Evolutionary conservation across 2,888 invertebrate genomes (phyloP), one percentile per base, ranked within the genome.

Genomic region (Melinopterus prodromus): DNA sequence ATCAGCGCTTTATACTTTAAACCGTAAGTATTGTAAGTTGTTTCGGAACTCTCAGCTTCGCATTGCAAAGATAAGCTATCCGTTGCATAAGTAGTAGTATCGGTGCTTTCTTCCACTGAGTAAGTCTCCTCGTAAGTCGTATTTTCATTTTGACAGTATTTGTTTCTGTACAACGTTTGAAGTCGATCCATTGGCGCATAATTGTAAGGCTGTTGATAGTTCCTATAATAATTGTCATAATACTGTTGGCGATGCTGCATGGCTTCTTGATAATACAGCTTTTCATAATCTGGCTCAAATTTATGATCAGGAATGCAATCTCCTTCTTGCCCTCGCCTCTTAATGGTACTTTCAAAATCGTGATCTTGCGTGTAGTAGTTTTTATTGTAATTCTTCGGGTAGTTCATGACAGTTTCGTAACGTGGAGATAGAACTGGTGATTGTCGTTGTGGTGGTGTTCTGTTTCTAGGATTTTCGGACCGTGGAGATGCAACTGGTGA

Each of bases 61-160:
- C 74, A 74, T 12, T 74, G n/a, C 37, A 74, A 74, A 35, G 74
- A 74, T 7, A 35, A 74, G 35, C 37, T 74, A 74, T 74, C 74
- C 4, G 53, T 53, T 53, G 53, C 5, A 53, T 2, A 53, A 53
- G 53, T 53, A 7, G 53, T 53, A 53, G 7, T 12, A 1, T 53
- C 9, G 53, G 9, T 53, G 7, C 3, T 9, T 12, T 53, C 53
- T 53, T 53, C 53, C 53, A 53, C 7, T 53, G 53, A 12, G 12
- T 9, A 53, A 12, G 9, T 15, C 2, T 74, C 35, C n/a, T 74
- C 36, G 15, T 35, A 74, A 7, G 53, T 9, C 53, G 7, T 12
- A 9, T 74, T 35, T n/a, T n/a, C 9, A 71, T 16, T 16, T 71
- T 71, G 71, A 74, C 37, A 74, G 37, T 35, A 35, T 5, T 35